Percentiles rank a stretch among this genome's conserved stretches.
These are phyloP conservation scores for Lasioglossum villosulum DNA, from an alignment of 2,888 invertebrate genomes.

Conservation along the genomic window DNA sequence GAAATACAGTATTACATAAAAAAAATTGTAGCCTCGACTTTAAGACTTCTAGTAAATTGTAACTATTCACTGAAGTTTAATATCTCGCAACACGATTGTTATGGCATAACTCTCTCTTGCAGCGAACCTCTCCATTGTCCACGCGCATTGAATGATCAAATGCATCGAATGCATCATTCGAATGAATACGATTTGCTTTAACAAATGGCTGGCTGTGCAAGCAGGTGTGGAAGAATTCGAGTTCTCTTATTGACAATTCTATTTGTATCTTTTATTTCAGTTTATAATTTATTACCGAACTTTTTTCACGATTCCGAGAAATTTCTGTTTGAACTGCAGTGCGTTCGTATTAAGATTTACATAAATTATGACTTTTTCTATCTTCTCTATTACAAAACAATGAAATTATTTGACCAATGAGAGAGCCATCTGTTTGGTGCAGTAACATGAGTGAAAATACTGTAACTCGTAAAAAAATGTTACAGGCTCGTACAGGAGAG, in stretches of 20 bases:
- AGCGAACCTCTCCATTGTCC: background rate
- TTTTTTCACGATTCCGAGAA: background rate
- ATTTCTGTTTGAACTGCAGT: background rate
- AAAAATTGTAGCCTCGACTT: background rate
- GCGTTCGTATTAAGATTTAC: background rate
- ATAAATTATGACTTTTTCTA: background rate
- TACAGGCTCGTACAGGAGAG: slow-evolving; percentile 87
- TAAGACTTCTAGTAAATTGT: background rate
- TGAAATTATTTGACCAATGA: background rate
- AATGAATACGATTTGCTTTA: too few species aligned
- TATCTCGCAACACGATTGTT: background rate
- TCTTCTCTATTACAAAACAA: background rate
- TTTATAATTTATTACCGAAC: background rate
- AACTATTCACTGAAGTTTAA: background rate
- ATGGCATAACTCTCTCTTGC: background rate
- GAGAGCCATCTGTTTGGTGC: background rate
- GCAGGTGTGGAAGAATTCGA: too few species aligned
- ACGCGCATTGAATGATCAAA: background rate
- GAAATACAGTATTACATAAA: too few species aligned
- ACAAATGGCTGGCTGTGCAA: too few species aligned
- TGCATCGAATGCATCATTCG: background rate
- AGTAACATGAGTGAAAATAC: background rate
- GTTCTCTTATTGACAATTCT: too few species aligned
- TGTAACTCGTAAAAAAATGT: background rate
- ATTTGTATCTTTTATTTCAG: background rate